Evolutionary conservation across 2,113 vertebrate genomes (phyloP).

Genomic region (Synodontis membranacea): DNA sequence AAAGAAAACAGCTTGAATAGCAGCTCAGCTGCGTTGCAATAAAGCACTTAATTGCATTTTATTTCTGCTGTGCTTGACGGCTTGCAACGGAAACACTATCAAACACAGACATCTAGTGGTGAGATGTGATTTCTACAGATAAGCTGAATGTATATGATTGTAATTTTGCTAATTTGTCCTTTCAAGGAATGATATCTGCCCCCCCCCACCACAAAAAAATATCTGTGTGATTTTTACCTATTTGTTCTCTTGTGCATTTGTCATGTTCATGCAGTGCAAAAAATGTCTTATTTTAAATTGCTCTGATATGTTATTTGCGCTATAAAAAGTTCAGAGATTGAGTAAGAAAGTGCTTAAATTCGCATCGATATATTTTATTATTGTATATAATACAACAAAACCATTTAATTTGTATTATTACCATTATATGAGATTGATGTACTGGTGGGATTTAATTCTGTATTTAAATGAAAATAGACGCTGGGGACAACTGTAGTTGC

Average conservation of each 20-base stretch:
- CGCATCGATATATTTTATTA: slow-evolving; percentile 80
- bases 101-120: slow-evolving; percentile 73
- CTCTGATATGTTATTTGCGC: slow-evolving; percentile 28
- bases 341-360: slow-evolving; percentile 66
- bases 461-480: slow-evolving; percentile 71
- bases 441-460: slow-evolving; percentile 78
- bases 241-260: slow-evolving; percentile 31
- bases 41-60: slow-evolving; percentile 30
- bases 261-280: slow-evolving; percentile 36
- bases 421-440: slow-evolving; percentile 75
- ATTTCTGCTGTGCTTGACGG: slow-evolving; percentile 20
- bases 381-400: slow-evolving; percentile 78
- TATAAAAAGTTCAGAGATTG: slow-evolving; percentile 67
- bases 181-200: background rate
- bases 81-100: slow-evolving; percentile 53
- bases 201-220: background rate
- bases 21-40: slow-evolving; percentile 31
- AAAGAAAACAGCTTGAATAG: slow-evolving; percentile 12
- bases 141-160: slow-evolving; percentile 18
- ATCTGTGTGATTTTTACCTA: slow-evolving; percentile 18
- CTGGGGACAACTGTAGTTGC: slow-evolving; percentile 71
- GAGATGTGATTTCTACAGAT: background rate
- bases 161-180: slow-evolving; percentile 4
- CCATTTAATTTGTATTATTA: slow-evolving; percentile 74
- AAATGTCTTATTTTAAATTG: slow-evolving; percentile 40